Conservation (phyloP, 1,140 invertebrate species). For the Ooceraea biroi region DNA sequence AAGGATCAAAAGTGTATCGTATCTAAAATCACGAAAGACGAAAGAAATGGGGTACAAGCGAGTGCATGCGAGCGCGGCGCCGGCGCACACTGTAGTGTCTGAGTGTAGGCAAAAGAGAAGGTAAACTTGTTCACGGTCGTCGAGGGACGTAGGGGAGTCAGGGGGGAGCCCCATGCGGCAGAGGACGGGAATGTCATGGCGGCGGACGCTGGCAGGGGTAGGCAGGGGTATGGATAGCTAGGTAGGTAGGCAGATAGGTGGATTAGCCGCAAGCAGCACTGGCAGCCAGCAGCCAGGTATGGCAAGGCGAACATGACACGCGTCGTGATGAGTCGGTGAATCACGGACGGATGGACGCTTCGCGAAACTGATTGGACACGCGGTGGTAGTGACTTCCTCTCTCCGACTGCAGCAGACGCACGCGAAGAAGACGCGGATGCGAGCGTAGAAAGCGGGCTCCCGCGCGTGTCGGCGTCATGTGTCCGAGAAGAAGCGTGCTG, state of each 20-base stretch:
- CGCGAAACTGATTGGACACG: constrained; percentile 5
- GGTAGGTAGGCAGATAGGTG: constrained; percentile 19
- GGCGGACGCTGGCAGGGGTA: constrained; percentile 20
- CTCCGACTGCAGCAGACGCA: background rate
- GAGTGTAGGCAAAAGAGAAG: constrained; percentile 12
- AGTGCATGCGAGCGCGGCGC: background rate
- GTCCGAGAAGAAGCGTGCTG: constrained; percentile 61
- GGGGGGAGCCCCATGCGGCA: background rate
- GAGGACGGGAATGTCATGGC: constrained; percentile 40
- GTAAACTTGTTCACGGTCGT: constrained; percentile 39
- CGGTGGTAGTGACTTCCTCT: background rate
- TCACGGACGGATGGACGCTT: constrained; percentile 23
- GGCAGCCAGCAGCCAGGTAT: constrained; percentile 40
- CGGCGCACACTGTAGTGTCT: constrained; percentile 10
- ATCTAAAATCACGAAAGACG: background rate
- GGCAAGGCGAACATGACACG: constrained; percentile 3
- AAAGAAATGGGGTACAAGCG: background rate
- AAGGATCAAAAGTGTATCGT: background rate
- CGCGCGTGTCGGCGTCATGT: constrained; percentile 68
- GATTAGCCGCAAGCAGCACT: background rate
- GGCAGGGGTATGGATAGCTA: background rate
- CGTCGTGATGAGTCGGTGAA: constrained; percentile 40
- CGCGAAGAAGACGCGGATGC: background rate
- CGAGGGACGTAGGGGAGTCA: constrained; percentile 14
- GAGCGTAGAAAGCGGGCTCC: background rate